Conservation (phyloP, 2,113 vertebrate species). For the Bucco capensis region DNA sequence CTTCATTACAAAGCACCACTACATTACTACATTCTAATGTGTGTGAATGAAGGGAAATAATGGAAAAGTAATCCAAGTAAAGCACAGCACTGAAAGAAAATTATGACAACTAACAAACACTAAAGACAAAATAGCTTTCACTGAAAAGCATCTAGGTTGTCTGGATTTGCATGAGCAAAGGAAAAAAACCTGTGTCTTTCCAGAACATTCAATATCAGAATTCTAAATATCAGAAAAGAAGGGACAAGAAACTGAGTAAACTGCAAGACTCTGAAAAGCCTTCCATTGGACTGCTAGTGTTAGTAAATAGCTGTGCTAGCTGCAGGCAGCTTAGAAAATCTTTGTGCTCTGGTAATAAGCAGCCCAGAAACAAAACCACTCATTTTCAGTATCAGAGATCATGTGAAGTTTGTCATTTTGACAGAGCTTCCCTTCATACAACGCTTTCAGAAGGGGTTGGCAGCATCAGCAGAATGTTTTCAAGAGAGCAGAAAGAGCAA, state of each 20-base stretch:
- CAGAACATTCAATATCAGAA: not conserved
- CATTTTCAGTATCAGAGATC: not conserved
- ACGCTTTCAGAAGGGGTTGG: not conserved
- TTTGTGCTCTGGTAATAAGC: not conserved
- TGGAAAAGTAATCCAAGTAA: not conserved
- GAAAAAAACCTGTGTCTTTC: not conserved
- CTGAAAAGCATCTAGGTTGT: not conserved
- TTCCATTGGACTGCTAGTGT: not conserved
- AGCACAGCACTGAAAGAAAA: not conserved
- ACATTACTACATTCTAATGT: not conserved
- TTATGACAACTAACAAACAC: not conserved
- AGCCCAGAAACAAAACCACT: not conserved
- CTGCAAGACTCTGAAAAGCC: not conserved
- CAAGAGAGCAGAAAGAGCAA: not conserved
- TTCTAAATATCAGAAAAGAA: not conserved
- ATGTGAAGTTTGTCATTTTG: not conserved
- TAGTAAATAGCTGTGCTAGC: not conserved
- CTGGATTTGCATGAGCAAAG: not conserved
- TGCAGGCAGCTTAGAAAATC: not conserved
- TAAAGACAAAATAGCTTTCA: not conserved
- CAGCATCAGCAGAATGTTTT: not conserved
- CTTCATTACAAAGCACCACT: not conserved
- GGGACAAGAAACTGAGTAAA: not conserved
- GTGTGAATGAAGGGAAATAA: not conserved
- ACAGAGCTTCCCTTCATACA: not conserved